phyloP scores from a whole-genome alignment of 1,140 invertebrate genomes.

The Tetramorium parvispinum region DNA sequence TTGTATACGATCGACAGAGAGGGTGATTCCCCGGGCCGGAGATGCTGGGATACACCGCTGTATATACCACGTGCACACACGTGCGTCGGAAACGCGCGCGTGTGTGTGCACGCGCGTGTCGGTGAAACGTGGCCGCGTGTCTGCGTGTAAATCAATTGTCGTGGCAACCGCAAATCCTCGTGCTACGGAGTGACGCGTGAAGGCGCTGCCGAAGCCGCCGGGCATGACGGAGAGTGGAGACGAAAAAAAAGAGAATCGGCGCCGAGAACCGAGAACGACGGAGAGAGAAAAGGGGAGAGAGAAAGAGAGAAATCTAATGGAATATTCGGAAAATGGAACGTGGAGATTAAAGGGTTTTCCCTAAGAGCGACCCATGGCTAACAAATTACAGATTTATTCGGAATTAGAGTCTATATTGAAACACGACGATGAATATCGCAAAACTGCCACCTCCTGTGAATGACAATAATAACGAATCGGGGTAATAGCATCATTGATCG shows the following conservation, averaged over 20 bases:
- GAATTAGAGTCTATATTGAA: slow-evolving; percentile 3
- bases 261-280: slow-evolving; percentile 16
- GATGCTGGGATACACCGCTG: slow-evolving; percentile 50
- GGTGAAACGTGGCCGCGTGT: slow-evolving; percentile 49
- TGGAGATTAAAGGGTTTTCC: slow-evolving; percentile 55
- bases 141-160: slow-evolving; percentile 82
- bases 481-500: neutral
- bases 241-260: slow-evolving; percentile 54
- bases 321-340: slow-evolving; percentile 65
- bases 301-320: slow-evolving; percentile 51
- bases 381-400: slow-evolving; percentile 62
- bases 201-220: slow-evolving; percentile 75
- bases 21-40: slow-evolving; percentile 66
- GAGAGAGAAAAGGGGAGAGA: slow-evolving; percentile 20
- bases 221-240: slow-evolving; percentile 55
- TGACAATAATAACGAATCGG: slow-evolving; percentile 13
- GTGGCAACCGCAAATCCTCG: slow-evolving; percentile 81
- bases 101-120: neutral
- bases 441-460: neutral
- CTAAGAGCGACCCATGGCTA: slow-evolving; percentile 17
- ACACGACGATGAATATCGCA: slow-evolving; percentile 30
- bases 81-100: neutral
- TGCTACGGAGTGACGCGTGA: slow-evolving; percentile 76
- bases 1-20: slow-evolving; percentile 74
- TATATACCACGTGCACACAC: slow-evolving; percentile 6